Base-by-base conservation (phyloP, 2,113 vertebrate genomes). In the Sphyrna mokarran region DNA sequence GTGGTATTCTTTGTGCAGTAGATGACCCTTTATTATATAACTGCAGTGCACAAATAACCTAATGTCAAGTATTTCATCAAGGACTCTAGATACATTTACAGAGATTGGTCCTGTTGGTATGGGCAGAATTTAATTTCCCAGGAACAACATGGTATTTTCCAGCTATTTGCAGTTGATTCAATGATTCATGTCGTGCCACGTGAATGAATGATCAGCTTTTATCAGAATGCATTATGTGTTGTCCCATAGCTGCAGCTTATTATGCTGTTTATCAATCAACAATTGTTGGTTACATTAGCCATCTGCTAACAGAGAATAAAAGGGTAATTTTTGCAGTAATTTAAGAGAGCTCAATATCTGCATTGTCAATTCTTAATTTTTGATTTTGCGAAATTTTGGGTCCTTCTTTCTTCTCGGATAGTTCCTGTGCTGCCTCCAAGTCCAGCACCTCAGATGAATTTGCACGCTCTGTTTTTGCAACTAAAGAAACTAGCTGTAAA, bases 241-340 rank as follows among this genome's bases (percentile, higher is more conserved):
- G 29, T 61, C 48, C 22, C 26, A 43, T 26, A 89, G 22, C 54
- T 29, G 54, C 86, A 58, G 86, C 9, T 29, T 29, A 58, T 54
- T 54, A 58, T 58, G 3, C 11, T 63, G 54, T 91, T 91, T 91
- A 61, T 58, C 58, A 91, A n/a, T 10, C 58, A 91, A n/a, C 63
- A 13, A 91, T n/a, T 91, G 29, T 9, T 16, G 87, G 13, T 61
- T 63, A 63, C 29, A 91, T 91, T 63, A 63, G 61, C 87, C 87
- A 63, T 14, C 4, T 91, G 58, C n/a, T 90, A 22, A 93, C 89
- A 66, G 89, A 68, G 61, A 66, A 93, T 68, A 93, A 93, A 93
- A 93, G 58, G 58, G 14, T 93, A 37, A 22, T 8, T 20, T 63
- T 93, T 66, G 33, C 89, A 63, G 16, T 10, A 16, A 3, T n/a